phyloP scores from a whole-genome alignment of 2,797 vertebrate species.

The Diglossa cyanea region DNA sequence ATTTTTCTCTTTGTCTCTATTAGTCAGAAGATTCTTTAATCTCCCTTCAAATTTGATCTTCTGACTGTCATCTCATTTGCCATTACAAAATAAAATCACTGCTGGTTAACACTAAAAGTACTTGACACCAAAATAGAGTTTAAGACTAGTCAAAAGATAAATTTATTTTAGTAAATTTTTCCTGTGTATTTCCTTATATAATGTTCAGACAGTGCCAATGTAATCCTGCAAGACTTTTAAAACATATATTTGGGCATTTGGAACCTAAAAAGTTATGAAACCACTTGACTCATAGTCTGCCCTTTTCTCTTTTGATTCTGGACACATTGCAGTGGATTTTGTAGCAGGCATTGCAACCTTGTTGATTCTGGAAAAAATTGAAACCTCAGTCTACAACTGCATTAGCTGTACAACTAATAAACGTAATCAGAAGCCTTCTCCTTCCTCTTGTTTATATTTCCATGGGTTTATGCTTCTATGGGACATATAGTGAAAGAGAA shows the following conservation, averaged over 20 bases:
- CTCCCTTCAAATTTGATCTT: neutral
- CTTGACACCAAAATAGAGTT: neutral
- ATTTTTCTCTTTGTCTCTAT: neutral
- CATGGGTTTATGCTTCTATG: neutral
- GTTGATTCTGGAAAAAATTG: neutral
- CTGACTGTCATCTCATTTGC: neutral
- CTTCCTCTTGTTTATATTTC: neutral
- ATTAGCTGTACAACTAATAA: neutral
- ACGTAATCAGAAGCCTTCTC: neutral
- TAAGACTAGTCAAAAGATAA: neutral
- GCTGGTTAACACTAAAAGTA: neutral
- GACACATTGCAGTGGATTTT: neutral
- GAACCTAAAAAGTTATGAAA: neutral
- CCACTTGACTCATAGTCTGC: fast-evolving
- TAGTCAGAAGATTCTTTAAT: neutral
- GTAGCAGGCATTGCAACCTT: neutral
- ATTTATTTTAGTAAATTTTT: neutral
- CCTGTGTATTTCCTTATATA: neutral
- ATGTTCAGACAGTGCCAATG: neutral
- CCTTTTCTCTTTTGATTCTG: neutral
- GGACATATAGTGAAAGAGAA: neutral
- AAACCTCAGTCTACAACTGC: neutral
- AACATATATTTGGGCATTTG: neutral
- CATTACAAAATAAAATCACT: neutral
- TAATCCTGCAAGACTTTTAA: neutral